A percentile compares a stretch with the other conserved stretches of the same genome.
Conservation (phyloP, 2,888 invertebrate species). For the Epistrophella euchroma region DNA sequence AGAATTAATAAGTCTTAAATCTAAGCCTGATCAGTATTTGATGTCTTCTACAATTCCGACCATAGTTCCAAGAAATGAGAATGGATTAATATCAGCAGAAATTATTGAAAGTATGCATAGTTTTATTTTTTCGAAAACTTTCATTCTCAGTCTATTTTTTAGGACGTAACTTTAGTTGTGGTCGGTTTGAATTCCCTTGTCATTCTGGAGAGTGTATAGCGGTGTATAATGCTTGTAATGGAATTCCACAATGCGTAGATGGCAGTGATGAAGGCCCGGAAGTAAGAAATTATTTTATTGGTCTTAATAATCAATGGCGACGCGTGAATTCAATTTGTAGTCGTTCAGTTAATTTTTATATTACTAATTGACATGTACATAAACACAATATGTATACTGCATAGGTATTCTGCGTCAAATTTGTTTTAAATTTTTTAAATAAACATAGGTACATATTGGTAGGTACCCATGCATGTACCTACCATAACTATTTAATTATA, state of each 20-base stretch:
- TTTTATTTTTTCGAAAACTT: not conserved
- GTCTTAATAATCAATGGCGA: not conserved
- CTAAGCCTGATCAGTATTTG: conserved; percentile 79
- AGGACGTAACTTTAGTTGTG: conserved; percentile 85
- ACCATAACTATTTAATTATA: too few relatives aligned
- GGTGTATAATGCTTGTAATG: conserved; percentile 97
- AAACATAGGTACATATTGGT: too few relatives aligned
- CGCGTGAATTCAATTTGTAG: too few relatives aligned
- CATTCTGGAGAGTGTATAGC: conserved; percentile 96
- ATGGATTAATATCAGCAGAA: conserved; percentile 12
- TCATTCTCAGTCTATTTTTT: not conserved
- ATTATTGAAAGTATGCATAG: conserved; percentile 31
- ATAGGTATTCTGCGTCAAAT: too few relatives aligned
- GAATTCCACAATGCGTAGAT: conserved; percentile 95
- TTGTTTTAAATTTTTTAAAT: too few relatives aligned
- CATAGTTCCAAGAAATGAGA: conserved; percentile 24
- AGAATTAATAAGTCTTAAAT: conserved; percentile 83
- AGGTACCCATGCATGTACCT: too few relatives aligned
- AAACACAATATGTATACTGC: too few relatives aligned
- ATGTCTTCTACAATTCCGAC: conserved; percentile 31
- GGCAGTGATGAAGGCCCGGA: conserved; percentile 96
- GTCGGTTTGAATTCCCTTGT: conserved; percentile 95
- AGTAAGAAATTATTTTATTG: conserved; percentile 82
- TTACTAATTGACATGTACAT: too few relatives aligned
- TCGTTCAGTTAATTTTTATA: too few relatives aligned